Base-by-base conservation (phyloP, 1,140 invertebrate genomes). In the Gonioctena quinquepunctata region DNA sequence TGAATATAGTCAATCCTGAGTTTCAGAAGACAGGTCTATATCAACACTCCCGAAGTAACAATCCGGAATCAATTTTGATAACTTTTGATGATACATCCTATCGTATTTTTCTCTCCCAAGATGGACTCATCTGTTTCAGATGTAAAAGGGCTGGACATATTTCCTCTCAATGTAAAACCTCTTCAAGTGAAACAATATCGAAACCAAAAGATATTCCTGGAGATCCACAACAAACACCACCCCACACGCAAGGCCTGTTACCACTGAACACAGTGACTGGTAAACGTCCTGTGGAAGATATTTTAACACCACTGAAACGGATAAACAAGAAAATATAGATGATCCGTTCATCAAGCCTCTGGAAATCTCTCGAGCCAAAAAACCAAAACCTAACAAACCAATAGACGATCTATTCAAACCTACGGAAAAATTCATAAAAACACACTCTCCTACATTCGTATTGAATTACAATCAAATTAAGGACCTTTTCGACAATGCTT, bases 1-100 rank as follows among this genome's bases (percentile, higher is more conserved):
- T 18, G 33, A 65, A 64, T 75, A 52, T 33, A 49, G 21, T 50
- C 69, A 69, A 61, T 72, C 22, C 26, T 64, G 13, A 72, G 69
- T 25, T 74, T 72, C 60, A 48, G 73, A 11, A 1, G 63, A 42
- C 70, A 59, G 25, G 23, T 26, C 11, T 59, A 59, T 23, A 59
- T 27, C 25, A 59, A 7, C 11, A 18, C 56, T 4, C 2, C 56
- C 3, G 23, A 59, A 22, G 23, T 23, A 3, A 26, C 25, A 23
- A 16, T 11, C 28, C 28, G 8, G 28, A 33, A 33, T 33, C 28
- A 11, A 33, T 33, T 33, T 7, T 2, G n/a, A 33, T 33, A 33
- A 33, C 28, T n/a, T n/a, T 11, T 33, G 28, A 33, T 33, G 8
- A 33, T 13, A 11, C n/a, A 33, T 11, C 50, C 8, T 11, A 54